These are phyloP conservation scores for Channa argus DNA, from an alignment of 2,113 vertebrate genomes.

Conservation along the genomic window DNA sequence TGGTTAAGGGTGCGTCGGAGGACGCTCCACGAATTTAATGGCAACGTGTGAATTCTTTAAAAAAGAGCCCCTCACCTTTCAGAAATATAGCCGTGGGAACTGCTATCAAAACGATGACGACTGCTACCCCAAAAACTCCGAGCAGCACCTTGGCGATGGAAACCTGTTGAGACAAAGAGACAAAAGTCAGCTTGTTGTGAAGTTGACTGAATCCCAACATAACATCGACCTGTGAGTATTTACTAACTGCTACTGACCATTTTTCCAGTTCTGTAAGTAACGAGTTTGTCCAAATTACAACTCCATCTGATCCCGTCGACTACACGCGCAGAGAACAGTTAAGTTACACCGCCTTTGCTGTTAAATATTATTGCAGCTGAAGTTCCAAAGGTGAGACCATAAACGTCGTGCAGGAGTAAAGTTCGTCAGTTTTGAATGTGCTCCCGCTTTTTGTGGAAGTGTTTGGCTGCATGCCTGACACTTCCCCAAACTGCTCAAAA, in stretches of 20 bases:
- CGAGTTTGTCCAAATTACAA: constrained; percentile 11
- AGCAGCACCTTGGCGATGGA: constrained; percentile 76
- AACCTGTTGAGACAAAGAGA: constrained; percentile 58
- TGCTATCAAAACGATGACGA: constrained; percentile 76
- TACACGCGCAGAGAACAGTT: background rate
- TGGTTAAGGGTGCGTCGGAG: background rate
- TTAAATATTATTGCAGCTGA: constrained; percentile 78
- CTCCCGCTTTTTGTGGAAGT: constrained; percentile 45
- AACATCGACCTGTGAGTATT: constrained; percentile 6
- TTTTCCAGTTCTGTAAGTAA: background rate
- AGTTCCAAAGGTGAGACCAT: constrained; percentile 77
- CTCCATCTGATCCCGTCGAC: constrained; percentile 7
- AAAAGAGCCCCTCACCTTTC: constrained; percentile 67
- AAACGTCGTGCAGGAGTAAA: constrained; percentile 72
- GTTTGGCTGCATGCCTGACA: background rate
- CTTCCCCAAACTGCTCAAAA: constrained; percentile 7
- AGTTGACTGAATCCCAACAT: background rate
- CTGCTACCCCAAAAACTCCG: constrained; percentile 64
- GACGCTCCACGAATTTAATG: background rate
- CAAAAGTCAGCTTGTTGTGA: background rate
- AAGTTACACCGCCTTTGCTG: constrained; percentile 42
- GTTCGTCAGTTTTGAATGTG: constrained; percentile 54
- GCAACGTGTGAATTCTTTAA: background rate
- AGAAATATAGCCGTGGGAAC: constrained; percentile 79
- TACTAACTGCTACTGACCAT: constrained; percentile 55